phyloP scores from a whole-genome alignment of 2,113 vertebrate genomes.

The Motacilla alba region DNA sequence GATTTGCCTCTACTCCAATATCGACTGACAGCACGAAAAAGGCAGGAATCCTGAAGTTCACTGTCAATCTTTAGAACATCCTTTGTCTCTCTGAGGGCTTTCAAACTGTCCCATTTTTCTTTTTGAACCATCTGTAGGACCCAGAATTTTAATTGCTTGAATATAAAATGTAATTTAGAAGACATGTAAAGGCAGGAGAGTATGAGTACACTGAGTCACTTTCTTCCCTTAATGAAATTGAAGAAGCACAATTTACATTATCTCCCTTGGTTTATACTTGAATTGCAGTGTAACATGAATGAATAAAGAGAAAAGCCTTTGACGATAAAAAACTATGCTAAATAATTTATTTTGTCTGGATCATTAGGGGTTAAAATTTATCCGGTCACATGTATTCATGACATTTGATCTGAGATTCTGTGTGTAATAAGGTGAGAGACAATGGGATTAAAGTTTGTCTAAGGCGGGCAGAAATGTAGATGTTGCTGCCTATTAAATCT shows the following conservation, averaged over 20 bases:
- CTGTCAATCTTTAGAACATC: neutral
- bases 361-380: neutral
- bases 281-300: neutral
- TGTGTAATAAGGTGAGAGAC: neutral
- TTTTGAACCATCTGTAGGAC: neutral
- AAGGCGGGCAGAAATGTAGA: neutral
- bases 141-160: slow-evolving; percentile 9
- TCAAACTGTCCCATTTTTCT: neutral
- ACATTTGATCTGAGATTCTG: neutral
- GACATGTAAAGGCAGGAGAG: neutral
- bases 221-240: neutral
- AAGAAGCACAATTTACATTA: neutral
- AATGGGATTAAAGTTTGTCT: neutral
- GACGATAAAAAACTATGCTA: neutral
- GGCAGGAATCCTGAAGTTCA: neutral
- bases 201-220: neutral
- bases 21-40: neutral
- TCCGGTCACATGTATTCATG: neutral
- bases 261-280: neutral
- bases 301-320: neutral
- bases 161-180: neutral
- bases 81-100: neutral
- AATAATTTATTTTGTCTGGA: neutral
- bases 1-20: neutral
- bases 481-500: neutral